These are phyloP conservation scores for Plebejus melissa DNA, from an alignment of 2,888 invertebrate species.

Conservation along the genomic window DNA sequence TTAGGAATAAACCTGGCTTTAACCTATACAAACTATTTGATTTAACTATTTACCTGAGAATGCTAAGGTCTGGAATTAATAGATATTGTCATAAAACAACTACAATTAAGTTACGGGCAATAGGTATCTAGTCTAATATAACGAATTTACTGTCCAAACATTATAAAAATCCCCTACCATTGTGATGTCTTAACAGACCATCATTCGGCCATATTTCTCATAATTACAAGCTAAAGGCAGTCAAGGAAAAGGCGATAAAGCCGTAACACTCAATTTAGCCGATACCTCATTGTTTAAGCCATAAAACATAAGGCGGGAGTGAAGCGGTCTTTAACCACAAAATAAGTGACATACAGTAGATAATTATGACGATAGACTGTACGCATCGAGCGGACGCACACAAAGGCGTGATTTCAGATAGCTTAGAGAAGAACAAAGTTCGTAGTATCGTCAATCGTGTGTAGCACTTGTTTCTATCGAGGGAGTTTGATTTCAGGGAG, in stretches of 20 bases:
- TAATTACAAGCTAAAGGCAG: constrained; percentile 21
- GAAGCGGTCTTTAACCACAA: not conserved
- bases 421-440: no score
- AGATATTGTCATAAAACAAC: no score
- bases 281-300: constrained; percentile 19
- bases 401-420: no score
- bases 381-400: not conserved
- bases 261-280: constrained; percentile 26
- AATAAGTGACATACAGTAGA: not conserved
- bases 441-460: no score
- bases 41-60: no score
- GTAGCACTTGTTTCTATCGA: no score
- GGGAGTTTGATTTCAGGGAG: no score
- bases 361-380: not conserved
- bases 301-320: constrained; percentile 19
- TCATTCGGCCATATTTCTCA: not conserved
- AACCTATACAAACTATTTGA: no score
- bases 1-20: no score
- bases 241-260: constrained; percentile 16
- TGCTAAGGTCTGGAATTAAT: no score
- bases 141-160: not conserved
- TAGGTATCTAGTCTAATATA: not conserved
- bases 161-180: not conserved
- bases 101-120: no score
- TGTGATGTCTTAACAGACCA: not conserved